Evolutionary conservation across 1,140 invertebrate species (phyloP).

Genomic region (Papilio glaucus): DNA sequence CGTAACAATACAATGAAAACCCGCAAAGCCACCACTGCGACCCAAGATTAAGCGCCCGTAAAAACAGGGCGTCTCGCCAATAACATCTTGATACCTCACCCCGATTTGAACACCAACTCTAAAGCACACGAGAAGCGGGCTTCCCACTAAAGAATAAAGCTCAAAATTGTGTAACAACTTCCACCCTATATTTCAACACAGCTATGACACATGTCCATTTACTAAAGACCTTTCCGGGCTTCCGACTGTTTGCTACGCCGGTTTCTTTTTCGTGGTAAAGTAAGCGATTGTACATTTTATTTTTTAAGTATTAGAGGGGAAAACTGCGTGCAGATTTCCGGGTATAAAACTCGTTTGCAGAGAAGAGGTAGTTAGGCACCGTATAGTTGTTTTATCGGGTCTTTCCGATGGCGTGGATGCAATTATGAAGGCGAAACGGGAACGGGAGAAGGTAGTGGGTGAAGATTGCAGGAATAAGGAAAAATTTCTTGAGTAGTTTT

Average conservation of each 20-base stretch:
- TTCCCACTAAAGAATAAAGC: constrained; percentile 29
- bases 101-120: constrained; percentile 43
- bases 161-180: constrained; percentile 21
- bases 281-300: constrained; percentile 25
- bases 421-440: constrained; percentile 34
- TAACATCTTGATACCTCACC: constrained; percentile 71
- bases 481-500: constrained; percentile 20
- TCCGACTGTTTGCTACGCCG: constrained; percentile 45
- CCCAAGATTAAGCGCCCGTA: constrained; percentile 76
- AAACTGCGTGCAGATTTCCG: background rate
- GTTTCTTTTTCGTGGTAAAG: constrained; percentile 25
- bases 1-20: constrained; percentile 51
- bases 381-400: constrained; percentile 29
- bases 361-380: constrained; percentile 18
- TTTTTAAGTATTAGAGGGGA: background rate
- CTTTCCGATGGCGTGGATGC: constrained; percentile 33
- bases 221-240: constrained; percentile 53
- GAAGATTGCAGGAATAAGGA: background rate
- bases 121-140: constrained; percentile 34
- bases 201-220: constrained; percentile 71
- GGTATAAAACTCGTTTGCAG: constrained; percentile 17
- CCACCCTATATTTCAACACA: constrained; percentile 54
- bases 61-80: constrained; percentile 69
- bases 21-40: constrained; percentile 45
- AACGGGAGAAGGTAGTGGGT: background rate